Base-by-base conservation (phyloP, 2,113 vertebrate species). In the Cichladusa arquata region DNA sequence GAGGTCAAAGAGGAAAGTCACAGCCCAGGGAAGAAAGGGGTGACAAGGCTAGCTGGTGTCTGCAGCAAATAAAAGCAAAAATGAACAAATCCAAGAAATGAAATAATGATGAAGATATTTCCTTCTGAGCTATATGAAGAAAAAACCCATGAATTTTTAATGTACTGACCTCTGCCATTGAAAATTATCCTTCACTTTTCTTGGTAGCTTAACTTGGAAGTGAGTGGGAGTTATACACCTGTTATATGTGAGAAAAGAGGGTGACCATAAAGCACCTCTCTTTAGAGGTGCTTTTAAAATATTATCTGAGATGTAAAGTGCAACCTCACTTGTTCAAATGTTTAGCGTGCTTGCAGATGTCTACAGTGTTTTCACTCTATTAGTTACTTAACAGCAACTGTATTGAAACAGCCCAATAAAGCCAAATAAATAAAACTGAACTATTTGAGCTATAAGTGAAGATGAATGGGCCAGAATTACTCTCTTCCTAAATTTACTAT, bases 201-300 rank as follows among this genome's bases (percentile, higher is more conserved):
- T 66, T 3, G 3, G 38, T 33, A 42, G 19, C 62, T 80, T 88
- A 82, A 90, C 56, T 90, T 90, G 90, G 90, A 94, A 91, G 45
- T 40, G 44, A 93, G 85, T 91, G 36, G 94, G 95, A 90, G 58
- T 87, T 70, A 88, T 2, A 93, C 80, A 91, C 96, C 86, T 95
- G 92, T 88, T 89, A n/a, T 81, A 28, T 9, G 60, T 67, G 88
- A 92, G 83, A 92, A 81, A 0, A 12, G 34, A 86, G 19, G 42
- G 51, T 88, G 88, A 88, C 56, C 64, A 81, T 19, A 80, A 90
- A 90, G 33, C 60, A 70, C 22, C 18, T 77, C 38, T 74, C 29
- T 58, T 91, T 42, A 72, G 26, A 70, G 50, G 28, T 44, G 69
- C 28, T 61, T 71, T 72, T 40, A 76, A 91, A 85, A 82, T 86